Base-by-base conservation (phyloP, 2,888 invertebrate species). In the Marronus borbonicus region DNA sequence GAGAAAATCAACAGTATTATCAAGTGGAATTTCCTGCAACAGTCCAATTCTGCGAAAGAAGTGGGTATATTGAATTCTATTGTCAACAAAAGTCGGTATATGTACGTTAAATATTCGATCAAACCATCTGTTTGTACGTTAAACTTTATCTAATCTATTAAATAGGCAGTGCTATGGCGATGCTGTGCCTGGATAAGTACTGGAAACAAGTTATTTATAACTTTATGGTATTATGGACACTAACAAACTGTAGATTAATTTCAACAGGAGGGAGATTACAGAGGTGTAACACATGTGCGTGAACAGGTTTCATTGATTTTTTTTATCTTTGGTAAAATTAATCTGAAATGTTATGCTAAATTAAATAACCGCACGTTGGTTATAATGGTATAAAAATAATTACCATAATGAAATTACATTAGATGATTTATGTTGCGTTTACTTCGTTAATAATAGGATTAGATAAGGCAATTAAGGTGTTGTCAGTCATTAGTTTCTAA, bases 61-160 rank as follows among this genome's bases (percentile, higher is more conserved):
- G 31, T 68, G 8, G 50, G 50, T 44, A 12, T 44, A 44, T 44
- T 44, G 44, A 44, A 68, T 50, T 50, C 28, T 49, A 68, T 50
- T 50, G 50, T 20, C 50, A 68, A 68, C 50, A 68, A 68, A 50
- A 50, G n/a, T 50, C 49, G 24, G 14, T 10, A 7, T 12, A 12
- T 44, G 49, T 12, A 14, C 24, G 2, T 17, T 31, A 5, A 31
- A 17, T 66, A 17, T 44, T 20, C 44, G 12, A 44, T 66, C 20
- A 44, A 62, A 62, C 62, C 28, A 28, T 62, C 62, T 62, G 62
- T 62, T 62, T 62, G 31, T 31, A 62, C 31, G 31, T 62, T 62
- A 5, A 12, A 62, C n/a, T 68, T 68, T 68, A 68, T 68, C 68
- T 68, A 68, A 68, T 68, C 68, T 68, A 68, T 50, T 50, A 50